Conservation (phyloP, 2,888 invertebrate genomes). For the Formica aserva region DNA sequence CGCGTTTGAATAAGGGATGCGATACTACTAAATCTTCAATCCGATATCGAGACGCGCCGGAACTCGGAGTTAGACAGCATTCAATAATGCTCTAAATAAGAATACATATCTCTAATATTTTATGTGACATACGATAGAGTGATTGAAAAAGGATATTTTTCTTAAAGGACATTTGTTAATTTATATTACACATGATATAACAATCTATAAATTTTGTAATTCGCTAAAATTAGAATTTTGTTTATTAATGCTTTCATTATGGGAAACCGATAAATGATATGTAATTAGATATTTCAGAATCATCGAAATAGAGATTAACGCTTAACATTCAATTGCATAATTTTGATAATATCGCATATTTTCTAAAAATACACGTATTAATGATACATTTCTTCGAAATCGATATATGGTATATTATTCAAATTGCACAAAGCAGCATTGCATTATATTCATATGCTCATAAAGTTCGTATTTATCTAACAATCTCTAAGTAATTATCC, state of each 20-base stretch:
- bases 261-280: not conserved
- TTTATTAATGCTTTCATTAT: not conserved
- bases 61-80: not conserved
- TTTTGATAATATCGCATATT: not conserved
- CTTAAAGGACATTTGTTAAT: not conserved
- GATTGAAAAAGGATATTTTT: not conserved
- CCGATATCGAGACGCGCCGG: not conserved
- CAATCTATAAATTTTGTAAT: constrained; percentile 1
- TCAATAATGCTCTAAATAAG: not conserved
- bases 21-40: constrained; percentile 68
- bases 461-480: constrained; percentile 21
- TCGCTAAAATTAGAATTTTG: constrained; percentile 3
- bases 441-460: not conserved
- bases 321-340: not conserved
- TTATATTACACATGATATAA: not conserved
- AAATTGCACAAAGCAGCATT: not conserved
- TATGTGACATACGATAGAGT: not conserved
- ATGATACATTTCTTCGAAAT: not conserved
- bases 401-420: not conserved
- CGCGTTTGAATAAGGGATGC: constrained; percentile 59
- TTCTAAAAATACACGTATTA: not conserved
- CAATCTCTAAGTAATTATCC: not conserved
- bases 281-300: constrained; percentile 9
- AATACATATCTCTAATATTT: not conserved
- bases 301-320: not conserved